A percentile compares a stretch with the other conserved stretches of the same genome.
These are phyloP conservation scores for Melinaea marsaeus DNA, from an alignment of 2,888 invertebrate species.

Conservation along the genomic window DNA sequence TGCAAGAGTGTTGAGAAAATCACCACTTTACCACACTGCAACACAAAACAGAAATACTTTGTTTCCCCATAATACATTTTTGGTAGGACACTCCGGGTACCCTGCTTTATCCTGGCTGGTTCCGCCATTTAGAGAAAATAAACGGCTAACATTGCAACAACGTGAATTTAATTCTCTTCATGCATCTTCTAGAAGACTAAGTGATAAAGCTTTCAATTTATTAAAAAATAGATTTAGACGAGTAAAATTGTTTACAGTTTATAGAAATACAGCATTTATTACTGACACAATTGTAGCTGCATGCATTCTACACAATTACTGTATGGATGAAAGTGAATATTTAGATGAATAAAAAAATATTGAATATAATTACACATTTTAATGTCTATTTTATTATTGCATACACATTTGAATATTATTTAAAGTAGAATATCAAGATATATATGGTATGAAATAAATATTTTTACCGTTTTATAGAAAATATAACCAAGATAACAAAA, in stretches of 20 bases:
- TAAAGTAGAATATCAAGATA: too few relatives aligned
- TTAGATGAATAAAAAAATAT: slow-evolving; percentile 35
- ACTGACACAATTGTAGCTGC: slow-evolving; percentile 58
- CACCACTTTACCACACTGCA: slow-evolving; percentile 53
- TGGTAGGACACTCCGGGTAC: slow-evolving; percentile 56
- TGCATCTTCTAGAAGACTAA: slow-evolving; percentile 47
- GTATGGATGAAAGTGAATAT: slow-evolving; percentile 53
- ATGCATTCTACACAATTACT: slow-evolving; percentile 60
- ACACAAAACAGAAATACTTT: slow-evolving; percentile 44
- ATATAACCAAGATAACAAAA: too few relatives aligned
- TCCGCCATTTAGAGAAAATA: slow-evolving; percentile 56
- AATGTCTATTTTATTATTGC: too few relatives aligned
- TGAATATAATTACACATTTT: too few relatives aligned
- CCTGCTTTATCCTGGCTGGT: slow-evolving; percentile 56
- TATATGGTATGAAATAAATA: too few relatives aligned
- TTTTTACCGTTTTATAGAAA: too few relatives aligned
- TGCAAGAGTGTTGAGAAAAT: slow-evolving; percentile 51
- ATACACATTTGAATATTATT: too few relatives aligned
- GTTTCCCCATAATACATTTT: slow-evolving; percentile 54
- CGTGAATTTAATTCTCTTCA: slow-evolving; percentile 54
- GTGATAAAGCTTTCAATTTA: slow-evolving; percentile 52
- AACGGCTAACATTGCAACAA: slow-evolving; percentile 51
- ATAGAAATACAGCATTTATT: slow-evolving; percentile 56
- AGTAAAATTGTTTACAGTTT: slow-evolving; percentile 53
- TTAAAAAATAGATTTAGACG: slow-evolving; percentile 53